phyloP scores from a whole-genome alignment of 2,113 vertebrate species.

The Corythornis vintsioides region DNA sequence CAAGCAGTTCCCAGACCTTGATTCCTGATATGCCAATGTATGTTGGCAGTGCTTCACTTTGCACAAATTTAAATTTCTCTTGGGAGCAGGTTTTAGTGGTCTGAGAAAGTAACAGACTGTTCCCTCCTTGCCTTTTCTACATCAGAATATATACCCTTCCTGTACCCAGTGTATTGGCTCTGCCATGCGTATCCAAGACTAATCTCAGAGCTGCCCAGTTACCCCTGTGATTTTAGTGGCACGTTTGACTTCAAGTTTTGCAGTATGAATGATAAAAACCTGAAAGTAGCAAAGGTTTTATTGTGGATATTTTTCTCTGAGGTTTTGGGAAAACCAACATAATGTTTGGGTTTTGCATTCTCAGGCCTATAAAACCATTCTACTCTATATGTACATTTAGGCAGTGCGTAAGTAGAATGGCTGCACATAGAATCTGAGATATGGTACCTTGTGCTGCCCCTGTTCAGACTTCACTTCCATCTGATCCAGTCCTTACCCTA shows the following conservation, averaged over 20 bases:
- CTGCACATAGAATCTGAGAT: not conserved
- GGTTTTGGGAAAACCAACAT: not conserved
- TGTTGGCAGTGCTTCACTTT: slow-evolving; percentile 27
- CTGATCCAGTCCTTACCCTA: not conserved
- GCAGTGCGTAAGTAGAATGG: accelerated
- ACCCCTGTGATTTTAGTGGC: not conserved
- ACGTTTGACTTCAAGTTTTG: not conserved
- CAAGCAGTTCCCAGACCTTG: slow-evolving; percentile 22
- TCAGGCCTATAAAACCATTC: not conserved
- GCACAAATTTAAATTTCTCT: slow-evolving; percentile 40
- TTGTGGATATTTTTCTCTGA: not conserved
- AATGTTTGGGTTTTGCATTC: accelerated
- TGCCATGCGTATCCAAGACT: not conserved
- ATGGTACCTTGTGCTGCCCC: not conserved
- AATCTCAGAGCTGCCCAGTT: not conserved
- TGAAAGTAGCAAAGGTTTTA: not conserved
- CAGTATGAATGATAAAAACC: not conserved
- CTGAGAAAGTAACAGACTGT: slow-evolving; percentile 50
- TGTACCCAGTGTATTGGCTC: not conserved
- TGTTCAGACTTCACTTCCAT: not conserved
- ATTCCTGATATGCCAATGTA: slow-evolving; percentile 23
- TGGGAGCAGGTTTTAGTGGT: slow-evolving; percentile 28
- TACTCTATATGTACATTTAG: not conserved
- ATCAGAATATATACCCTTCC: not conserved
- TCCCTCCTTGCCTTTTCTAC: not conserved